A percentile compares a stretch with the other conserved stretches of the same genome.
Evolutionary conservation across 2,797 vertebrate genomes (phyloP).

Genomic region (Hypotaenidia philippensis): DNA sequence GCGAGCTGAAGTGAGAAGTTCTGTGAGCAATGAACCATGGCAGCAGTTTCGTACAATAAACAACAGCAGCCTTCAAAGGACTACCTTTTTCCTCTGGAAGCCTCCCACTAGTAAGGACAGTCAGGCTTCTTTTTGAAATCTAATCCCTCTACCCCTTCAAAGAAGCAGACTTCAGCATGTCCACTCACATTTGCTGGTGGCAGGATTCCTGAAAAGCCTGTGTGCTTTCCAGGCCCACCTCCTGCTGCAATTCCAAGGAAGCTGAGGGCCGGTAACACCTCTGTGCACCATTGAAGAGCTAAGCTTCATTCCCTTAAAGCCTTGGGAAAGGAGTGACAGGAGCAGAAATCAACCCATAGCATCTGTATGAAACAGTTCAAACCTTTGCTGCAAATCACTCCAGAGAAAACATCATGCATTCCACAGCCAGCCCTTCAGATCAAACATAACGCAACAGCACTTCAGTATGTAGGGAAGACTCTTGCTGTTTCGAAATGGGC

Average conservation of each 20-base stretch:
- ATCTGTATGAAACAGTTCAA: background rate
- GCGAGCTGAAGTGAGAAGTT: background rate
- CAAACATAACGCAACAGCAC: background rate
- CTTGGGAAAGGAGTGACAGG: background rate
- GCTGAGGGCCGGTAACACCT: background rate
- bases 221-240: background rate
- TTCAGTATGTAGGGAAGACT: background rate
- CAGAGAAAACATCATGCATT: background rate
- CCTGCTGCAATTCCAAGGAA: background rate
- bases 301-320: background rate
- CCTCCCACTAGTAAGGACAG: background rate
- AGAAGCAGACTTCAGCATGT: slow-evolving; percentile 16
- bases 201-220: background rate
- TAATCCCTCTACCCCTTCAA: background rate
- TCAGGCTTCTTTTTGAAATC: slow-evolving; percentile 21
- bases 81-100: slow-evolving; percentile 15
- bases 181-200: background rate
- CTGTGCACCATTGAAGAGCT: background rate
- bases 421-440: background rate
- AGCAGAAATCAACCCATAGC: background rate
- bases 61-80: slow-evolving; percentile 27
- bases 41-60: background rate
- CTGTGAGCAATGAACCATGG: background rate
- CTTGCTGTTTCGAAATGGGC: background rate
- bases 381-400: background rate